Evolutionary conservation across 2,888 invertebrate genomes (phyloP).

Genomic region (Galerucella calmariensis): DNA sequence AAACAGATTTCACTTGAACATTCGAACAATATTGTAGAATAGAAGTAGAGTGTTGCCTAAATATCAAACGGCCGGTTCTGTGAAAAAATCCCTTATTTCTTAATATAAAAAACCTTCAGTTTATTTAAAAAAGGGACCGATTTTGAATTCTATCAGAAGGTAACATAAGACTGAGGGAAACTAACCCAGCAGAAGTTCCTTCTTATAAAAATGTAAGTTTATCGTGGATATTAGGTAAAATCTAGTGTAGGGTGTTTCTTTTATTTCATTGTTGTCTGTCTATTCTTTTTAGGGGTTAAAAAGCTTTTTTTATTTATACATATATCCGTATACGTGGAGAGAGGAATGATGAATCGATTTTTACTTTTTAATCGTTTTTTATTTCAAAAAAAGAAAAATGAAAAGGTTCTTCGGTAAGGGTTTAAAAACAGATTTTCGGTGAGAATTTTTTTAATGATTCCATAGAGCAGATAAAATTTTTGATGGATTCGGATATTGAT

Average conservation of each 20-base stretch:
- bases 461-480: slow-evolving; percentile 35
- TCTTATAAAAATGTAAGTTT: slow-evolving; percentile 27
- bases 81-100: neutral
- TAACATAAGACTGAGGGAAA: slow-evolving; percentile 13
- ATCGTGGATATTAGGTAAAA: slow-evolving; percentile 39
- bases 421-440: slow-evolving; percentile 35
- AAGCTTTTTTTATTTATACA: slow-evolving; percentile 34
- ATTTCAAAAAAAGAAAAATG: slow-evolving; percentile 5
- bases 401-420: slow-evolving; percentile 40
- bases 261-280: slow-evolving; percentile 43
- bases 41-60: neutral
- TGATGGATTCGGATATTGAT: slow-evolving; percentile 34
- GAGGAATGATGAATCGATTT: slow-evolving; percentile 47
- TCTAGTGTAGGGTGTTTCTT: slow-evolving; percentile 42
- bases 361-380: slow-evolving; percentile 48
- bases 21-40: neutral
- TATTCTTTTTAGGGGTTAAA: slow-evolving; percentile 47
- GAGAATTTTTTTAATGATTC: slow-evolving; percentile 45
- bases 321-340: slow-evolving; percentile 19
- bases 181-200: slow-evolving; percentile 8
- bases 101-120: slow-evolving; percentile 6
- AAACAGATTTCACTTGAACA: neutral
- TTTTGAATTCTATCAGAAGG: slow-evolving; percentile 3
- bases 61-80: slow-evolving; percentile 8
- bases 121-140: slow-evolving; percentile 3